Base-by-base conservation (phyloP, 1,140 invertebrate species). In the Pseudomyrmex cubaensis region DNA sequence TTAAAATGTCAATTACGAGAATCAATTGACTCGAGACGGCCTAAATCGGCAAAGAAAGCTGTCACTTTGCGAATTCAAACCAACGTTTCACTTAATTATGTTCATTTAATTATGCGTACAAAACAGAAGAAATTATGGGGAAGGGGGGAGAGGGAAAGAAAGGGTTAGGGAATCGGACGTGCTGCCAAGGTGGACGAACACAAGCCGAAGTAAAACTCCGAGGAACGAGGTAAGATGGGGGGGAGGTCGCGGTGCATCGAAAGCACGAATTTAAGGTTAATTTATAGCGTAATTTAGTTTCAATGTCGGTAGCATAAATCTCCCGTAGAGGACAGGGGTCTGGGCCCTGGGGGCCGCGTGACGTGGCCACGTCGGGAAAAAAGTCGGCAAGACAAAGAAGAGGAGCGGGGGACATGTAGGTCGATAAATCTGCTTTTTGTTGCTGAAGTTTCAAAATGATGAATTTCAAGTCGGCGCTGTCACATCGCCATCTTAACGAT, bases 211-310 rank as follows among this genome's bases (percentile, higher is more conserved):
- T 64, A 35, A 69, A 46, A 50, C 15, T 7, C 57, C n/a, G 9
- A 25, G 44, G 17, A 48, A 48, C 48, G 52, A 76, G 48, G 46
- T 20, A n/a, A 59, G 54, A 76, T 13, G 59, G 48, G 66, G 59
- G 48, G 66, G 48, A 69, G 59, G 62, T 64, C 62, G 69, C 52
- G 83, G 12, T 63, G 72, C 73, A 83, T 64, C 62, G 73, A 82
- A 85, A 85, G 77, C 75, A 77, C 80, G 66, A 90, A 88, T 87
- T 90, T 90, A 82, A 90, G 62, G 70, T 83, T 90, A 90, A 90
- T 87, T 90, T 89, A 90, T 90, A 87, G 86, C 63, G 86, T 88
- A 90, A 89, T 88, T 90, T 90, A 86, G 73, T 88, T 89, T 90
- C 83, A 89, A 90, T 87, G 85, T 90, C 83, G 78, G 80, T 82